Evolutionary conservation across 2,888 invertebrate genomes (phyloP), one percentile per base, ranked within the genome.

Genomic region (Orchesellides sinensis): DNA sequence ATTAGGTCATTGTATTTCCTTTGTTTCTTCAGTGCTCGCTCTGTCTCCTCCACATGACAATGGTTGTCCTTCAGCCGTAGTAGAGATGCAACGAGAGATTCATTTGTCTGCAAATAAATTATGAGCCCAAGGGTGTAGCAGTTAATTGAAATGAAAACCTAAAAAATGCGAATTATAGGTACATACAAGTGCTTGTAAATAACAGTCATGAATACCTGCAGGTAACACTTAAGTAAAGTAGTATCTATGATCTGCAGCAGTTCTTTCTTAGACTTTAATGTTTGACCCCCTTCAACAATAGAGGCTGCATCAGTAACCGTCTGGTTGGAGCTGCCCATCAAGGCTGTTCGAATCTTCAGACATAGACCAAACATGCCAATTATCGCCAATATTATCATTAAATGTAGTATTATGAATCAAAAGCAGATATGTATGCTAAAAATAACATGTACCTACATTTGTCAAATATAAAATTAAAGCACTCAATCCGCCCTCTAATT

Each of bases 201-300:
- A n/a, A n/a, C n/a, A n/a, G n/a, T 21, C 45, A 40, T 35, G 88
- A 86, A 88, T 90, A 95, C 96, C 93, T 96, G 95, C 80, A 99
- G 92, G 91, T 99, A 99, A 89, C 99, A 99, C 90, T 99, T 99
- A 10, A 99, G 92, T 68, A 99, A 91, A 0, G 98, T 98, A 0
- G 99, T 99, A 90, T 99, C 99, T 82, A 99, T 98, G 74, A 99
- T 95, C 90, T 98, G 97, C 81, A 98, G 90, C 29, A 96, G 91
- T 86, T 94, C 93, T 84, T 93, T 92, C 10, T 92, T 93, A 0
- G 93, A 91, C 88, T 91, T 92, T 73, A 91, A 90, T 21, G 91
- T 88, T 88, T 90, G 80, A 89, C 83, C 84, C 10, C 88, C 87
- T 73, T 88, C 87, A 88, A 88, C 87, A 52, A 91, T 90, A 19